phyloP scores from a whole-genome alignment of 2,113 vertebrate genomes.

The Nicator chloris region DNA sequence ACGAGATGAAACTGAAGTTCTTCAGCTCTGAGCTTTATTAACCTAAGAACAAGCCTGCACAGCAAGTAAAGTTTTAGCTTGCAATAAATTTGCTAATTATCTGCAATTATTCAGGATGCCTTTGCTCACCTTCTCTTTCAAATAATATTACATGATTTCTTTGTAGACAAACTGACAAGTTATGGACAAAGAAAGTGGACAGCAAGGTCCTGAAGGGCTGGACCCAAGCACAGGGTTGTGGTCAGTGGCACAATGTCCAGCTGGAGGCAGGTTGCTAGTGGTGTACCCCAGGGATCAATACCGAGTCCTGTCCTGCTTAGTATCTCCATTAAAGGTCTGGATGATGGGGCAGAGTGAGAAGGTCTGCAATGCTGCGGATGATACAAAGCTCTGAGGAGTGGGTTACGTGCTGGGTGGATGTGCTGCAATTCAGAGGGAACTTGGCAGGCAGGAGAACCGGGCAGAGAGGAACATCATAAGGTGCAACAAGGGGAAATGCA shows the following conservation, averaged over 20 bases:
- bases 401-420: background rate
- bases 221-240: background rate
- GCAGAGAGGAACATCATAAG: background rate
- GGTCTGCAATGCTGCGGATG: background rate
- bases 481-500: background rate
- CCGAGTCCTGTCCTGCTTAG: background rate
- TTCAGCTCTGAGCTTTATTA: background rate
- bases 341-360: background rate
- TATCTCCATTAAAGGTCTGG: background rate
- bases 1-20: background rate
- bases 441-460: background rate
- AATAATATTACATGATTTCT: too few relatives aligned
- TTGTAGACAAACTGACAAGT: background rate
- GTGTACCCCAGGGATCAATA: background rate
- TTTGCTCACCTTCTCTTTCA: background rate
- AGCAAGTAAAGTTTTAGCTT: background rate
- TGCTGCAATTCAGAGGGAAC: background rate
- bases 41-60: background rate
- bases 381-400: background rate
- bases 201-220: background rate
- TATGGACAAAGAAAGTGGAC: background rate
- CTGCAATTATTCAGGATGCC: background rate
- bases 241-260: background rate
- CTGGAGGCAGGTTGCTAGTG: background rate
- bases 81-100: background rate